Base-by-base conservation (phyloP, 2,113 vertebrate species). In the Podilymbus podiceps region DNA sequence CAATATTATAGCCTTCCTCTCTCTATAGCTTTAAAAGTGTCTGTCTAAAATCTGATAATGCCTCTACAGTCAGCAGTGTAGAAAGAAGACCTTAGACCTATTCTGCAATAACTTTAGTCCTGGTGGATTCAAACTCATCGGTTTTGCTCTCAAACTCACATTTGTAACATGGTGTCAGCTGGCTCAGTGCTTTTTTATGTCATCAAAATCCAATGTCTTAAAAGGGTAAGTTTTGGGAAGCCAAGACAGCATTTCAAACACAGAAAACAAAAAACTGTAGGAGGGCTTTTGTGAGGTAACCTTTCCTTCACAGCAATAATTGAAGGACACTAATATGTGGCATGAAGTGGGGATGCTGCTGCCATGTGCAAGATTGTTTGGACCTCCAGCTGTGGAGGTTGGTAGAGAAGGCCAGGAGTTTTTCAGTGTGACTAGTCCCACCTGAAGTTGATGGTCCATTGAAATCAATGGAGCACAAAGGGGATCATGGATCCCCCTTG, bases 101-200 rank as follows among this genome's bases (percentile, higher is more conserved):
- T 94, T 67, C 53, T 92, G 53, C 84, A 94, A 92, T 92, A 96
- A 95, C 53, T 89, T 73, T 79, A 62, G 52, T 96, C 96, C 86
- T 95, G 40, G 47, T 66, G 79, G 94, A 93, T 89, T 96, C 90
- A 74, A 96, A 80, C 35, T 93, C 93, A 94, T 88, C 75, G 95
- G 83, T 95, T 96, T 97, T 92, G 44, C 64, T 96, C 85, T 96
- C 86, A 95, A 96, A 96, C 73, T 77, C 83, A 78, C 72, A 97
- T 97, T 94, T 96, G 56, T 96, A 96, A 94, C 83, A 73, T 42
- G 60, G 88, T 94, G 96, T 90, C 97, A 96, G 92, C 95, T 96
- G 90, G 88, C 83, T 94, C 92, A 84, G 76, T 94, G 68, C 4
- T 95, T 91, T 96, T 95, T 85, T 90, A 66, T 94, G 68, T 84